A percentile compares a stretch with the other conserved stretches of the same genome.
These are phyloP conservation scores for Cynaeus angustus DNA, from an alignment of 2,888 invertebrate genomes.

Conservation along the genomic window DNA sequence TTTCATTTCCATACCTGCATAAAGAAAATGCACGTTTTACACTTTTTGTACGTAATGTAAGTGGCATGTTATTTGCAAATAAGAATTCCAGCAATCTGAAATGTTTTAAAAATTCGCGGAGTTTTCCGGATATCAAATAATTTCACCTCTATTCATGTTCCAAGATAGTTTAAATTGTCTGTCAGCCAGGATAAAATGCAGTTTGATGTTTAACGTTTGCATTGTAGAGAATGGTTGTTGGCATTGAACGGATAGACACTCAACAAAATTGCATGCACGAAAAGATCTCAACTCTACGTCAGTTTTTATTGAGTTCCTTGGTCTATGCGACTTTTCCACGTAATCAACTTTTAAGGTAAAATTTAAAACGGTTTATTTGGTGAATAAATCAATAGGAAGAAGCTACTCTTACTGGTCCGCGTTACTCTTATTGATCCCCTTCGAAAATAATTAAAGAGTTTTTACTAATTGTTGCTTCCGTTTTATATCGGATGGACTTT, in stretches of 20 bases:
- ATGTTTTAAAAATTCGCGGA: conserved; percentile 18
- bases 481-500: neutral
- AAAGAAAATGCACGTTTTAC: too few species aligned
- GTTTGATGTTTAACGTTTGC: conserved; percentile 31
- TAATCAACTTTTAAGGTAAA: conserved; percentile 39
- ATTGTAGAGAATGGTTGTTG: conserved; percentile 27
- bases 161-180: conserved; percentile 32
- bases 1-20: too few species aligned
- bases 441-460: conserved; percentile 26
- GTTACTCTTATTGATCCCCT: conserved; percentile 28
- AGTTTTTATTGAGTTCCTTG: conserved; percentile 20
- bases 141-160: conserved; percentile 32
- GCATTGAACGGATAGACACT: conserved; percentile 33
- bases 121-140: conserved; percentile 28
- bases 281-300: conserved; percentile 36
- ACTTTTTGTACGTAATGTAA: neutral
- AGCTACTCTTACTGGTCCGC: conserved; percentile 3
- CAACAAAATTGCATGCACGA: conserved; percentile 41
- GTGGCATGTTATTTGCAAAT: conserved; percentile 10
- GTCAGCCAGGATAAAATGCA: conserved; percentile 36
- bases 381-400: conserved; percentile 24
- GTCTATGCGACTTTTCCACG: conserved; percentile 28
- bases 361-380: conserved; percentile 33
- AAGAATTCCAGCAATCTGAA: neutral
- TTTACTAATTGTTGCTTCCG: neutral